phyloP scores from a whole-genome alignment of 2,113 vertebrate species.

The Todiramphus saurophagus region DNA sequence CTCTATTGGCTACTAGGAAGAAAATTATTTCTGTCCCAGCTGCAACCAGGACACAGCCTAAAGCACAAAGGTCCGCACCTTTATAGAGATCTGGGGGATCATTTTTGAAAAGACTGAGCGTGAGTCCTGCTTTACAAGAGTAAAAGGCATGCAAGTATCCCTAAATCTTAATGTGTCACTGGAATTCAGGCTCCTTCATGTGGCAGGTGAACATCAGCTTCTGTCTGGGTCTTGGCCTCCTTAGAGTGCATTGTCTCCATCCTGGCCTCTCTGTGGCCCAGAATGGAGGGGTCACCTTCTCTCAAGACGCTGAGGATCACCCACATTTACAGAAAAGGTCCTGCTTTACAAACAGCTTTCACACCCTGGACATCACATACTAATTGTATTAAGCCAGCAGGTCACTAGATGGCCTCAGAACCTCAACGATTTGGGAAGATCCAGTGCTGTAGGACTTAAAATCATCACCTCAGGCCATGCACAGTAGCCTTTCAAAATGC shows the following conservation, averaged over 20 bases:
- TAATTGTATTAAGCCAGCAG: neutral
- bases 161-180: neutral
- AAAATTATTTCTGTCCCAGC: neutral
- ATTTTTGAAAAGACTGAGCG: neutral
- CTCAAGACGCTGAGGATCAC: neutral
- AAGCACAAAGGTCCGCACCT: neutral
- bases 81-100: accelerated
- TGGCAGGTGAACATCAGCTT: neutral
- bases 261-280: neutral
- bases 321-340: neutral
- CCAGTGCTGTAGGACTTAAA: neutral
- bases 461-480: no score
- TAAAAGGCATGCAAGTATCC: neutral
- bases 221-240: neutral
- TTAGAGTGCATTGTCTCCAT: neutral
- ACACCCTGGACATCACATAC: neutral
- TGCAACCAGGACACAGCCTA: neutral
- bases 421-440: neutral
- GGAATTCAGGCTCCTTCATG: neutral
- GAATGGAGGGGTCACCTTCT: neutral
- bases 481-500: neutral
- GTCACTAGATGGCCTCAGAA: slow-evolving; percentile 57
- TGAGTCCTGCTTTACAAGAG: neutral
- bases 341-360: neutral
- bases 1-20: neutral